These are phyloP conservation scores for Lethrus apterus DNA, from an alignment of 1,140 invertebrate species.

Conservation along the genomic window DNA sequence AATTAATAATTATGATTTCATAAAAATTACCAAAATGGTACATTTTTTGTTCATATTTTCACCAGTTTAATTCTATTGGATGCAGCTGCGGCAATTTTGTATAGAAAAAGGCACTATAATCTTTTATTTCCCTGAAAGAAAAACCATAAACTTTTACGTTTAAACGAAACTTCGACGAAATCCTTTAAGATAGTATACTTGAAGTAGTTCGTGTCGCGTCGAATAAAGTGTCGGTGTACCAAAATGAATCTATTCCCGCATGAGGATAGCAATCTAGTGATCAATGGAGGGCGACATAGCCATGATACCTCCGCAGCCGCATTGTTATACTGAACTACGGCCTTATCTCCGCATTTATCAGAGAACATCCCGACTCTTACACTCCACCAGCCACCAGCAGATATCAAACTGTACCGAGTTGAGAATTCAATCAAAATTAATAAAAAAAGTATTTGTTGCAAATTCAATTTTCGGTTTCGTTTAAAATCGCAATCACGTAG, in stretches of 20 bases:
- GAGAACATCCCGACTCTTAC: conserved; percentile 30
- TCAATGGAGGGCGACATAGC: conserved; percentile 35
- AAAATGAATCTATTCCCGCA: conserved; percentile 38
- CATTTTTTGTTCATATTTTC: no score
- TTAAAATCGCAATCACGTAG: no score
- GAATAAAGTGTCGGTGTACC: conserved; percentile 38
- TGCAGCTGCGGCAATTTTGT: not conserved
- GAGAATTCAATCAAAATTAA: not conserved
- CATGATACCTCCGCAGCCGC: conserved; percentile 30
- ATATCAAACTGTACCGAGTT: conserved; percentile 7
- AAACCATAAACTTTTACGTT: not conserved
- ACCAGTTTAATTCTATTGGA: not conserved
- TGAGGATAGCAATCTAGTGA: conserved; percentile 34
- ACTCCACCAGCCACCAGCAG: conserved; percentile 7
- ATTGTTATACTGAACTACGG: conserved; percentile 41
- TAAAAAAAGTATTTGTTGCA: not conserved
- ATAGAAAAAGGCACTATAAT: not conserved
- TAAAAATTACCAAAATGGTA: no score
- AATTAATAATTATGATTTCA: no score
- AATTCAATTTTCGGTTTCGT: no score
- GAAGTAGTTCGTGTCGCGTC: conserved; percentile 11
- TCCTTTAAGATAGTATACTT: no score
- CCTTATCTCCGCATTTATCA: conserved; percentile 41
- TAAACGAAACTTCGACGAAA: not conserved
- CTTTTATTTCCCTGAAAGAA: not conserved